phyloP scores from a whole-genome alignment of 2,888 invertebrate genomes.

The Unio pictorum region DNA sequence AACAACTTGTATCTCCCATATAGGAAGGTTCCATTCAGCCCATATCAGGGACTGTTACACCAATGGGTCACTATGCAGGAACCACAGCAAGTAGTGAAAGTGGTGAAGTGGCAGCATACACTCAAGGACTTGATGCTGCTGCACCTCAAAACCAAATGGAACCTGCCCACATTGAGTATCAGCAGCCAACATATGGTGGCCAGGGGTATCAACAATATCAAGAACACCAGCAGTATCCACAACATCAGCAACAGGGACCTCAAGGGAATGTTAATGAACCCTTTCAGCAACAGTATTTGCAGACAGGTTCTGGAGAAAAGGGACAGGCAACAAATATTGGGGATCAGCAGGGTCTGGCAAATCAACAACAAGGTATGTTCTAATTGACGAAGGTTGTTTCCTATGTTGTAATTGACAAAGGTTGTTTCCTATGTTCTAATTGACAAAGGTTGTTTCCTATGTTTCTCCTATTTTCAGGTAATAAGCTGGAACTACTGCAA shows the following conservation, averaged over 20 bases:
- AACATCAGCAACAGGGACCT: conserved; percentile 2
- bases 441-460: no score
- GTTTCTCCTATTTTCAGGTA: no score
- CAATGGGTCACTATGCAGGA: conserved; percentile 46
- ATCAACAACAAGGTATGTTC: conserved; percentile 2
- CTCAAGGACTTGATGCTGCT: conserved; percentile 15
- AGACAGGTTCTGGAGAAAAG: background rate
- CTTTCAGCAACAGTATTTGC: background rate
- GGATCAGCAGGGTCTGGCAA: conserved; percentile 2
- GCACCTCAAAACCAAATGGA: conserved; percentile 1
- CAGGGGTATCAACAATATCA: conserved; percentile 15
- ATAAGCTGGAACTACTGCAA: no score
- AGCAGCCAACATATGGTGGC: conserved; percentile 3
- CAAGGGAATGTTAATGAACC: conserved; percentile 1
- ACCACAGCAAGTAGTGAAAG: conserved; percentile 64
- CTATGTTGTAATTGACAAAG: no score
- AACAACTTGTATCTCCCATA: conserved; percentile 1
- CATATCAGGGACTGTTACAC: conserved; percentile 58
- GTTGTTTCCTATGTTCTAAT: no score
- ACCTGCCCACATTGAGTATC: conserved; percentile 8
- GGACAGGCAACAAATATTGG: background rate
- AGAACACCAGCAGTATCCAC: conserved; percentile 24
- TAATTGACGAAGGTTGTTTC: background rate
- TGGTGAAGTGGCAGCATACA: conserved; percentile 58
- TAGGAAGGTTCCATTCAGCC: conserved; percentile 66